A percentile compares a stretch with the other conserved stretches of the same genome.
Conservation (phyloP, 1,140 invertebrate genomes). For the Dendrolimus kikuchii region DNA sequence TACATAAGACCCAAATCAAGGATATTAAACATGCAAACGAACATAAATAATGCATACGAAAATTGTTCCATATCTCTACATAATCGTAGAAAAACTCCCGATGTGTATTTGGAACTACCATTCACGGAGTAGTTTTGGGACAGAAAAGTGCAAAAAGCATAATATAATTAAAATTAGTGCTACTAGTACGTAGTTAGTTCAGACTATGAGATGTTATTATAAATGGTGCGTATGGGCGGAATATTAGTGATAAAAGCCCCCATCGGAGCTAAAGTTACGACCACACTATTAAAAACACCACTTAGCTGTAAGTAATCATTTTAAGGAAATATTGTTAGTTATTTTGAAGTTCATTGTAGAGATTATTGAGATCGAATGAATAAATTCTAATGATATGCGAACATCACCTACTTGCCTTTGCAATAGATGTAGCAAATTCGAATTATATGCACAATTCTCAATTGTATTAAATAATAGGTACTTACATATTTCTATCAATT, state of each 20-base stretch:
- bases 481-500: constrained; percentile 25
- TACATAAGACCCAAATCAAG: constrained; percentile 20
- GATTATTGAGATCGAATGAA: constrained; percentile 24
- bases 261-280: constrained; percentile 28
- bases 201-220: constrained; percentile 35
- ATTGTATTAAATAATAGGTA: constrained; percentile 27
- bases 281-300: constrained; percentile 49
- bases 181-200: constrained; percentile 48
- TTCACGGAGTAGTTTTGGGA: constrained; percentile 45
- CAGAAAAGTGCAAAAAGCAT: constrained; percentile 55
- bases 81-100: constrained; percentile 37
- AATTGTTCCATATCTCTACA: constrained; percentile 28
- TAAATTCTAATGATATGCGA: constrained; percentile 18
- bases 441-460: constrained; percentile 55
- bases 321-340: constrained; percentile 28
- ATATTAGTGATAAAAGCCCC: constrained; percentile 13
- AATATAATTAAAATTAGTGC: constrained; percentile 56
- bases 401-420: constrained; percentile 60
- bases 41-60: not conserved
- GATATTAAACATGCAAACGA: constrained; percentile 10
- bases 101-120: constrained; percentile 45
- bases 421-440: constrained; percentile 42
- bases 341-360: constrained; percentile 30
- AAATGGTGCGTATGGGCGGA: constrained; percentile 26
- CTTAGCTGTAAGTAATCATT: constrained; percentile 37